Conservation (phyloP, 2,113 vertebrate genomes). For the Garra rufa region DNA sequence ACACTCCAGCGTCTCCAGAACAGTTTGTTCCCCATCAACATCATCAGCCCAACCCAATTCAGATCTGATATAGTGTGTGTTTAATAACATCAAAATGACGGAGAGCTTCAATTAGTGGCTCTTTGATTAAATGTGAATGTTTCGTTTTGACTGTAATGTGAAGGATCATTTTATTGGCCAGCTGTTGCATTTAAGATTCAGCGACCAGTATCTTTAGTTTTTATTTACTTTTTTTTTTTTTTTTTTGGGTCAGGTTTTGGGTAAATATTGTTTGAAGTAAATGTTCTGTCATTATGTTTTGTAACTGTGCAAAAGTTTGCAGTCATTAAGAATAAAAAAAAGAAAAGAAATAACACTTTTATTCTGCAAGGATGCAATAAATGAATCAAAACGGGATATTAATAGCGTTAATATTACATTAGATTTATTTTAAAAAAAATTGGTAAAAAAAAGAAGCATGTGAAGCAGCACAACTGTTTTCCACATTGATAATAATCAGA, state of each 20-base stretch:
- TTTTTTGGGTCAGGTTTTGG: too few relatives aligned
- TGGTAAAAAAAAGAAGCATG: too few relatives aligned
- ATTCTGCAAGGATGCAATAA: background rate
- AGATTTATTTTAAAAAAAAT: too few relatives aligned
- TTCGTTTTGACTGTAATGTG: background rate
- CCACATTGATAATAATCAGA: background rate
- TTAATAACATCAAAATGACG: background rate
- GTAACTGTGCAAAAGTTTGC: too few relatives aligned
- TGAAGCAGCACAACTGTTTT: background rate
- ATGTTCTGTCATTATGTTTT: too few relatives aligned
- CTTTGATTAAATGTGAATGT: background rate
- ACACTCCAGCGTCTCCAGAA: constrained; percentile 1
- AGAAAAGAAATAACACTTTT: background rate
- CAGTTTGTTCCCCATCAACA: background rate
- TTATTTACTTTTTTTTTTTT: too few relatives aligned
- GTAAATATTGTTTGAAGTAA: too few relatives aligned
- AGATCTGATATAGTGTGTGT: background rate
- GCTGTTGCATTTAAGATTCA: background rate
- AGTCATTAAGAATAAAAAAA: too few relatives aligned
- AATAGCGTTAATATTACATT: too few relatives aligned
- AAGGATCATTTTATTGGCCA: background rate
- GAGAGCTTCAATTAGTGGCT: background rate
- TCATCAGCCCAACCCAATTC: background rate
- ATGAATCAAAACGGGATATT: background rate
- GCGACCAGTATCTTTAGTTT: too few relatives aligned